phyloP scores from a whole-genome alignment of 2,113 vertebrate species.

The Heterotilapia buettikoferi region DNA sequence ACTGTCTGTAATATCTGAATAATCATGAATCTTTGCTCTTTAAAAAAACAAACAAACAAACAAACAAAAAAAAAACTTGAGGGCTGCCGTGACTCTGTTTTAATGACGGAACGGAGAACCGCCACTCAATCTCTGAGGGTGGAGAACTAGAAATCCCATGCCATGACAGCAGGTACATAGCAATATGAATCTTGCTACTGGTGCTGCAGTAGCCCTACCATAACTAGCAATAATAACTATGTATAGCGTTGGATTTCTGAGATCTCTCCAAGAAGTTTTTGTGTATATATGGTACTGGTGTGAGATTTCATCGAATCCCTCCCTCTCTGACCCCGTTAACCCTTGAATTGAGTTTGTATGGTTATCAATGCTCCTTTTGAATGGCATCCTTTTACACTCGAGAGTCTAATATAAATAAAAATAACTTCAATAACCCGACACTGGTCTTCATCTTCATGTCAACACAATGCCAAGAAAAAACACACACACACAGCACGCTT shows the following conservation, averaged over 20 bases:
- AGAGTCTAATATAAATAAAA: constrained; percentile 78
- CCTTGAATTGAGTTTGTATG: constrained; percentile 72
- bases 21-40: constrained; percentile 62
- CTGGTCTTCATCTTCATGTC: neutral
- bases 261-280: constrained; percentile 61
- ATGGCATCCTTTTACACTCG: constrained; percentile 81
- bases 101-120: constrained; percentile 45
- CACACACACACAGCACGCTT: neutral
- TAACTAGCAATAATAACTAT: constrained; percentile 75
- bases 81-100: constrained; percentile 37
- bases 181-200: constrained; percentile 68
- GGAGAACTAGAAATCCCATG: constrained; percentile 59
- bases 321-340: constrained; percentile 67
- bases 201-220: constrained; percentile 65
- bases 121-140: constrained; percentile 19
- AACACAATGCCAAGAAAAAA: neutral
- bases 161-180: constrained; percentile 62
- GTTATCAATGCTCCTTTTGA: constrained; percentile 78
- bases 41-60: neutral
- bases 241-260: constrained; percentile 64
- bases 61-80: neutral
- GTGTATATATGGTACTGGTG: constrained; percentile 64
- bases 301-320: constrained; percentile 65
- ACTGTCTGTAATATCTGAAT: constrained; percentile 69
- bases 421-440: constrained; percentile 61